Evolutionary conservation across 2,888 invertebrate species (phyloP).

Genomic region (Drosophila subquinaria): DNA sequence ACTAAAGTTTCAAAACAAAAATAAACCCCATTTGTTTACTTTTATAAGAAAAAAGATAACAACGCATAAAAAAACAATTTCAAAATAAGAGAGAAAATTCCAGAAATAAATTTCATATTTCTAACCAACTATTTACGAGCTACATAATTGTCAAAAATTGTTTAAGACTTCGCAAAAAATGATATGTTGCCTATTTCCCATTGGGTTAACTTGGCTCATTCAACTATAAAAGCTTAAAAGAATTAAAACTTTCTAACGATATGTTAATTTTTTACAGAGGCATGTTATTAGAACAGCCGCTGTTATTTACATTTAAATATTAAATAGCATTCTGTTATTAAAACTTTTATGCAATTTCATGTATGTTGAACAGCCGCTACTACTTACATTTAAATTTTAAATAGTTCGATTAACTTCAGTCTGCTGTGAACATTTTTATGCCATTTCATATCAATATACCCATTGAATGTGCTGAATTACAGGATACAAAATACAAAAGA

Average conservation of each 20-base stretch:
- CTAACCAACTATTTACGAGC: neutral
- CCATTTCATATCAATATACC: conserved; percentile 12
- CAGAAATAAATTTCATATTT: conserved; percentile 3
- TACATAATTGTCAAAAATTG: neutral
- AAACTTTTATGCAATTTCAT: too few species aligned
- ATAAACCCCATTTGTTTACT: conserved; percentile 9
- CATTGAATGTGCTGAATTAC: conserved; percentile 4
- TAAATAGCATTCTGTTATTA: neutral
- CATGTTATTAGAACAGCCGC: neutral
- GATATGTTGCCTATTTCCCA: neutral
- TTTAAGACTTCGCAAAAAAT: neutral
- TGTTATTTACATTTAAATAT: too few species aligned
- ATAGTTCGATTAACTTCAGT: neutral
- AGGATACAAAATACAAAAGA: conserved; percentile 38
- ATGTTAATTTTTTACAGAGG: neutral
- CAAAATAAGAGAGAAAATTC: neutral
- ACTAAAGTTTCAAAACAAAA: conserved; percentile 27
- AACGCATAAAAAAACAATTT: neutral
- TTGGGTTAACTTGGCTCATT: neutral
- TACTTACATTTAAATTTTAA: neutral
- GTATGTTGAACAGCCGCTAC: neutral
- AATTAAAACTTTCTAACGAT: neutral
- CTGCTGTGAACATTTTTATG: neutral
- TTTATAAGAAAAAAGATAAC: conserved; percentile 16
- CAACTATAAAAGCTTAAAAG: neutral